A percentile compares a stretch with the other conserved stretches of the same genome.
These are phyloP conservation scores for Aphaenogaster ashmeadi DNA, from an alignment of 1,140 invertebrate species.

Conservation along the genomic window DNA sequence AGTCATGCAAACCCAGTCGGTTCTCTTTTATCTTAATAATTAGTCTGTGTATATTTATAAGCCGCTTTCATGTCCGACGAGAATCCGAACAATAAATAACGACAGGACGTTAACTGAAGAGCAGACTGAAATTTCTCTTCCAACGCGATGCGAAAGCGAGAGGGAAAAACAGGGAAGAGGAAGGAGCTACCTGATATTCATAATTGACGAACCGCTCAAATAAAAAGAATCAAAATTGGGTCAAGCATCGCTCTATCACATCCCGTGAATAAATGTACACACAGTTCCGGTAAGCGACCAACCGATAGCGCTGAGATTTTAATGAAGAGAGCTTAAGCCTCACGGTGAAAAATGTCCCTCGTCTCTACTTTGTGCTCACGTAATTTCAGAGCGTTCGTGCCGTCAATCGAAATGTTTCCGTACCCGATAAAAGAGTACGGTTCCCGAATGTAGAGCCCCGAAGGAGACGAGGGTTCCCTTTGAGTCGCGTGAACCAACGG, in stretches of 20 bases:
- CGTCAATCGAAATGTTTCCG: conserved; percentile 24
- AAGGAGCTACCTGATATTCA: conserved; percentile 45
- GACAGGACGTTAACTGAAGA: conserved; percentile 46
- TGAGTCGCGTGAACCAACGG: conserved; percentile 13
- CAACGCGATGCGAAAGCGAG: neutral
- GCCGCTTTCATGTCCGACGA: neutral
- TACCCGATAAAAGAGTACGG: conserved; percentile 17
- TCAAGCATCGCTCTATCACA: conserved; percentile 44
- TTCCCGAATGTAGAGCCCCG: neutral
- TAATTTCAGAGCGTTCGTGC: conserved; percentile 38
- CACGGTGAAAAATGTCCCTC: neutral
- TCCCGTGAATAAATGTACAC: conserved; percentile 50
- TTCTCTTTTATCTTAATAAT: conserved; percentile 29
- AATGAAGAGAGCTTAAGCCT: conserved; percentile 49
- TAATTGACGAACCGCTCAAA: conserved; percentile 63
- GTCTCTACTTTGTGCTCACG: neutral
- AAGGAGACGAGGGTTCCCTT: neutral
- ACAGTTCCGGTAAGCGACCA: neutral
- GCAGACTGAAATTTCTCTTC: conserved; percentile 35
- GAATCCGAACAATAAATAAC: conserved; percentile 41
- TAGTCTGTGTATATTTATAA: conserved; percentile 35
- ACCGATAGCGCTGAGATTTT: conserved; percentile 36
- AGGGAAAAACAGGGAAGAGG: neutral
- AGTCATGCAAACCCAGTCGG: conserved; percentile 4
- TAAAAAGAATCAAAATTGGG: conserved; percentile 69